Conservation (phyloP, 1,140 invertebrate species). For the Onthophagus taurus region DNA sequence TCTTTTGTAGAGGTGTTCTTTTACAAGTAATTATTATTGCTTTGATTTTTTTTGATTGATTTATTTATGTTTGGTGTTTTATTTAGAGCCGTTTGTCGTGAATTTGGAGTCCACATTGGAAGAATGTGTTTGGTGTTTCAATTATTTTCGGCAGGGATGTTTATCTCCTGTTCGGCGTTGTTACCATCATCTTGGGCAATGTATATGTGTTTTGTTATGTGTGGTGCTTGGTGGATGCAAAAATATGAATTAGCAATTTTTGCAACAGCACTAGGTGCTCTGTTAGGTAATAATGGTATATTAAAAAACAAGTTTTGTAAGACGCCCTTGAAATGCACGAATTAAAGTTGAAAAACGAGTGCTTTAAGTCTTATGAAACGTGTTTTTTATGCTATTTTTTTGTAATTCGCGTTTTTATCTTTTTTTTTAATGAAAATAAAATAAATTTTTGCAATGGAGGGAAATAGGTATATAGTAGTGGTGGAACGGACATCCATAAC, state of each 20-base stretch:
- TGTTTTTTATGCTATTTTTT: not conserved
- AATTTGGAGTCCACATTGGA: slow-evolving; percentile 84
- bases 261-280: slow-evolving; percentile 65
- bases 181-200: slow-evolving; percentile 92
- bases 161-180: slow-evolving; percentile 79
- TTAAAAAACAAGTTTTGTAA: no score
- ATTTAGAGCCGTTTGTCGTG: slow-evolving; percentile 72
- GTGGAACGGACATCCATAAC: no score
- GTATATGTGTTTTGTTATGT: slow-evolving; percentile 66
- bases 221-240: slow-evolving; percentile 77
- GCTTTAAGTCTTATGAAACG: not conserved
- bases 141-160: slow-evolving; percentile 84
- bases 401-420: not conserved
- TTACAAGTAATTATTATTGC: slow-evolving; percentile 64
- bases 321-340: no score
- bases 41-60: slow-evolving; percentile 1
- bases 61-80: slow-evolving; percentile 10
- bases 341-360: no score
- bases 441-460: no score
- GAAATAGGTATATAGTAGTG: no score
- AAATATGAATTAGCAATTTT: slow-evolving; percentile 76
- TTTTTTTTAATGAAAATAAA: no score
- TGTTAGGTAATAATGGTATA: slow-evolving; percentile 42
- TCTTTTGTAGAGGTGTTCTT: slow-evolving; percentile 84
- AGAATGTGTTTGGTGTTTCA: slow-evolving; percentile 74